These are phyloP conservation scores for Bujurquina vittata DNA, from an alignment of 2,113 vertebrate species.

Conservation along the genomic window DNA sequence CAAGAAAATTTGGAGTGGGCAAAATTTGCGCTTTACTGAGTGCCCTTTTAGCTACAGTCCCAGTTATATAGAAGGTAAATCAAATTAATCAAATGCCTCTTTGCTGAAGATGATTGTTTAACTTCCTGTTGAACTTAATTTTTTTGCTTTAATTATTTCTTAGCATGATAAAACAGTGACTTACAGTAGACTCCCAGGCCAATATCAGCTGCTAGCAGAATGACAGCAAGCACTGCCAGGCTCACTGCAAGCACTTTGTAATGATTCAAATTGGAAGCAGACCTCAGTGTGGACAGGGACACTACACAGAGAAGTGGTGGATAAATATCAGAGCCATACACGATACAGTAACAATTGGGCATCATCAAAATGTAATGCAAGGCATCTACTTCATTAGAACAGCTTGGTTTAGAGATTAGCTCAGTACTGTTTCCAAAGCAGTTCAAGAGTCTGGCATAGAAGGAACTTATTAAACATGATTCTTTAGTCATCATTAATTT, in stretches of 20 bases:
- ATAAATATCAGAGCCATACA: not conserved
- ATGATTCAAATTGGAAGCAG: constrained; percentile 12
- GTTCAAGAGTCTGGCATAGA: not conserved
- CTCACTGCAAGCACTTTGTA: constrained; percentile 36
- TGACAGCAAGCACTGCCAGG: constrained; percentile 49
- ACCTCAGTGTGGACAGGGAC: constrained; percentile 50
- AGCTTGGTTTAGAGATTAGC: not conserved
- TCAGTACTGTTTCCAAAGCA: not conserved
- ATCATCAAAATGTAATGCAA: not conserved
- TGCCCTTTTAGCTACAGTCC: too few species aligned
- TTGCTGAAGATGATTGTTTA: not conserved
- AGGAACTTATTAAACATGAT: not conserved
- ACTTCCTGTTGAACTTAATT: not conserved
- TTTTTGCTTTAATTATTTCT: not conserved
- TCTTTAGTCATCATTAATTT: not conserved
- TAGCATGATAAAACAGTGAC: constrained; percentile 14
- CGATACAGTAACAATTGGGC: not conserved
- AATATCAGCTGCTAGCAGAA: constrained; percentile 61
- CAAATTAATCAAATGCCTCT: not conserved
- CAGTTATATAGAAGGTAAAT: too few species aligned
- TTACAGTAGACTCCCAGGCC: constrained; percentile 73
- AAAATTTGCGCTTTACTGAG: too few species aligned
- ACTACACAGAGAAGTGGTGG: constrained; percentile 44
- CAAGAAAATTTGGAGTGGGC: too few species aligned
- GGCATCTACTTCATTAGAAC: not conserved